These are phyloP conservation scores for Piscicola geometra DNA, from an alignment of 2,888 invertebrate species.

Conservation along the genomic window DNA sequence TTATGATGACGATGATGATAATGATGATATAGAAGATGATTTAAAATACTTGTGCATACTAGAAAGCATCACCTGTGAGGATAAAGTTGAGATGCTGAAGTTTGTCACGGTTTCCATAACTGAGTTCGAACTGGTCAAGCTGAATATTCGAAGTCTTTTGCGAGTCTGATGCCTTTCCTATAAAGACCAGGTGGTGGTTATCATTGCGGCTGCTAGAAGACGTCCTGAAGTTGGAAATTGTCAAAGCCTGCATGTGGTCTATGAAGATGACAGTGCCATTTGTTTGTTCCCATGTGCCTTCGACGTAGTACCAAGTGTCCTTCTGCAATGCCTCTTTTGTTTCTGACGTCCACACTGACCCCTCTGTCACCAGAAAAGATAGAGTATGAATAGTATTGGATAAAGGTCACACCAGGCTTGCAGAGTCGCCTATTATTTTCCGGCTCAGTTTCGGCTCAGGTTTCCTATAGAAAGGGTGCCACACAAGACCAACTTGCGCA, in stretches of 20 bases:
- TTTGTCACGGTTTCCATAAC: constrained; percentile 29
- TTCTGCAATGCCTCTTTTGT: constrained; percentile 42
- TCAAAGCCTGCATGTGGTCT: constrained; percentile 45
- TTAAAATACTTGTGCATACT: too few relatives aligned
- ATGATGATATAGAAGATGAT: too few relatives aligned
- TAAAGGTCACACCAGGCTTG: too few relatives aligned
- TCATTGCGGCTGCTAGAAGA: too few relatives aligned
- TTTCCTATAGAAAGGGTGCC: too few relatives aligned
- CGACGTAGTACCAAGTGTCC: constrained; percentile 52
- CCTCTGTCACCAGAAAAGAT: too few relatives aligned
- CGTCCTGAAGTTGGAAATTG: not conserved
- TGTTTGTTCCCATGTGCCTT: constrained; percentile 48
- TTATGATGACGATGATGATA: too few relatives aligned
- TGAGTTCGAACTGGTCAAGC: constrained; percentile 32
- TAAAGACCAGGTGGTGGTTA: not conserved
- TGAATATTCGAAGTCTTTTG: not conserved
- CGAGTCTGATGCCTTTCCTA: not conserved
- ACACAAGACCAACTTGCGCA: too few relatives aligned
- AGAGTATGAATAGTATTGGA: too few relatives aligned
- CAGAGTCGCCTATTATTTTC: too few relatives aligned
- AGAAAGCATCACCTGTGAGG: constrained; percentile 17
- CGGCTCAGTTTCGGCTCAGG: too few relatives aligned
- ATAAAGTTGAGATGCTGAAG: constrained; percentile 23
- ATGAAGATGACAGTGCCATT: constrained; percentile 48
- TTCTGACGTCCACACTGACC: too few relatives aligned